Percentiles rank a stretch among this genome's conserved stretches.
Evolutionary conservation across 2,113 vertebrate species (phyloP).

Genomic region (Nothobranchius kuhntae): DNA sequence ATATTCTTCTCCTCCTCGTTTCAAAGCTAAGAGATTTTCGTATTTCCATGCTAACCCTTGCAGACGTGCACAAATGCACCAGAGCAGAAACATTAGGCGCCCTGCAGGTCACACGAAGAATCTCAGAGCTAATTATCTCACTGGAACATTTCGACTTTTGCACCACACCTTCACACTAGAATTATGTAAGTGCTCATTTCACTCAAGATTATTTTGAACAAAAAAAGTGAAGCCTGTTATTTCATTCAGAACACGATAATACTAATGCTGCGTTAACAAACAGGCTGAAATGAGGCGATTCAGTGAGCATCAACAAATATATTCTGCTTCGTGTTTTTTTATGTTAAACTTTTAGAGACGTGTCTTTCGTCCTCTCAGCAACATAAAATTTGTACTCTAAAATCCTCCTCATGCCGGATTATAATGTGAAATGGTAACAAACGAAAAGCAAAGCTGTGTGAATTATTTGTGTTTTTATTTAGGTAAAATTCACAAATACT

Average conservation of each 20-base stretch:
- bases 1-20: neutral
- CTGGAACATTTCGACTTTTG: conserved; percentile 46
- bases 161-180: conserved; percentile 39
- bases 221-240: neutral
- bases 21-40: conserved; percentile 4
- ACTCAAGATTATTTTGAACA: neutral
- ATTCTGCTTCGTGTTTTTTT: too few relatives aligned
- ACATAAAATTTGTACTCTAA: too few relatives aligned
- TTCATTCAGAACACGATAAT: neutral
- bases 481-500: neutral
- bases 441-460: neutral
- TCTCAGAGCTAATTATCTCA: conserved; percentile 56
- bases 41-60: conserved; percentile 12
- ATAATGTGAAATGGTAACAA: neutral
- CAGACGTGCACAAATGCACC: conserved; percentile 35
- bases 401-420: neutral
- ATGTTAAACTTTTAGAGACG: too few relatives aligned
- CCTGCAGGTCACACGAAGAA: conserved; percentile 49
- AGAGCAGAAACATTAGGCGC: conserved; percentile 35
- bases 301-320: neutral
- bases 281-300: neutral
- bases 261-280: neutral
- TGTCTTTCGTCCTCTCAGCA: neutral
- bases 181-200: conserved; percentile 30
- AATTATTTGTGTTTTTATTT: neutral